A percentile compares a stretch with the other conserved stretches of the same genome.
Evolutionary conservation across 1,140 invertebrate species (phyloP).

Genomic region (Caenorhabditis brenneri): DNA sequence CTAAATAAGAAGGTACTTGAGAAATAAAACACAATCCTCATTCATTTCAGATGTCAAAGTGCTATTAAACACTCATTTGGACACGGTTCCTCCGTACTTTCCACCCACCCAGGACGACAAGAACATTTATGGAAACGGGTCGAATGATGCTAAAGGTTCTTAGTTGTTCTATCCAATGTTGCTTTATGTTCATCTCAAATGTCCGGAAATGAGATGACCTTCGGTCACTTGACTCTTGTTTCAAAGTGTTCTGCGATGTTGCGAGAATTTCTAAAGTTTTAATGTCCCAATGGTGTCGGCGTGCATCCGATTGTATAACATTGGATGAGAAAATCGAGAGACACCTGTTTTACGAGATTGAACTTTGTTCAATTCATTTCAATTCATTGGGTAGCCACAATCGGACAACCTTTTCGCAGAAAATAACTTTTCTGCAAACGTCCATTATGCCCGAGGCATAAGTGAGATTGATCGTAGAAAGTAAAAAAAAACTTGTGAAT

Average conservation of each 20-base stretch:
- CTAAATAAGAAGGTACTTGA: not conserved
- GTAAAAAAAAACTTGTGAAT: not conserved
- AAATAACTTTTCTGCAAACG: not conserved
- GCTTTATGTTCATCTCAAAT: not conserved
- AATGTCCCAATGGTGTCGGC: not conserved
- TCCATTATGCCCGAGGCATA: not conserved
- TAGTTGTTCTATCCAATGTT: not conserved
- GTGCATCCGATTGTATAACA: conserved; percentile 16
- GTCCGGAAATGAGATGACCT: not conserved
- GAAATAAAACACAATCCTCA: not conserved
- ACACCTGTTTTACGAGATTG: conserved; percentile 22
- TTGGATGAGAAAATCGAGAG: not conserved
- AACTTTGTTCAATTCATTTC: conserved; percentile 36
- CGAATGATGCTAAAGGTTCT: conserved; percentile 64
- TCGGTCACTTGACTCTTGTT: conserved; percentile 19
- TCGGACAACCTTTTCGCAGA: not conserved
- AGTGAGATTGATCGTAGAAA: conserved; percentile 24
- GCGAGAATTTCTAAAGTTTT: not conserved
- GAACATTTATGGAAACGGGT: conserved; percentile 61
- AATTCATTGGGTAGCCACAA: conserved; percentile 1
- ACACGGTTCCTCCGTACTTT: conserved; percentile 66
- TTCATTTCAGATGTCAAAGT: conserved; percentile 50
- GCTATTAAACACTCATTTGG: conserved; percentile 64
- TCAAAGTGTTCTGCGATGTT: not conserved
- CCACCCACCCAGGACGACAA: conserved; percentile 52